Evolutionary conservation across 2,888 invertebrate species (phyloP).

Genomic region (Panzeria rudis): DNA sequence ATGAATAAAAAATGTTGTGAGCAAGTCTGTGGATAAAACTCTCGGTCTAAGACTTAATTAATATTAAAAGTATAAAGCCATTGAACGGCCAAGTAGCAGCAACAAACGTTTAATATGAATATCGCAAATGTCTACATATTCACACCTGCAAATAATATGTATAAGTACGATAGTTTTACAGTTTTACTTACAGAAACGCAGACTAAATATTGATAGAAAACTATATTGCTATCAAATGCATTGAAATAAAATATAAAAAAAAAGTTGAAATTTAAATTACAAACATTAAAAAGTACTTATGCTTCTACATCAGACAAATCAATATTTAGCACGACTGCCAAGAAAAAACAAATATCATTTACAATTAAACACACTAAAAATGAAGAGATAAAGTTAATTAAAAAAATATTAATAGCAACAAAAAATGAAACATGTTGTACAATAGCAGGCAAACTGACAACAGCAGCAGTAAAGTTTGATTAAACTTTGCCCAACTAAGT

Average conservation of each 20-base stretch:
- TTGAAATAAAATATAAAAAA: conserved; percentile 6
- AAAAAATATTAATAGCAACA: background rate
- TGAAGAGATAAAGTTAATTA: background rate
- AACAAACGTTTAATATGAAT: background rate
- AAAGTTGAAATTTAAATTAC: background rate
- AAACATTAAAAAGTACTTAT: conserved; percentile 27
- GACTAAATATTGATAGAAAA: conserved; percentile 35
- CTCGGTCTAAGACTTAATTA: conserved; percentile 4
- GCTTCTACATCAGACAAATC: background rate
- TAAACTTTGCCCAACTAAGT: background rate
- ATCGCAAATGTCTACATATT: conserved; percentile 26
- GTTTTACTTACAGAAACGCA: conserved; percentile 2
- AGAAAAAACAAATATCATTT: conserved; percentile 49
- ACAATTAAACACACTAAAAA: background rate
- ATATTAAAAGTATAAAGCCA: conserved; percentile 39
- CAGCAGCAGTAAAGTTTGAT: background rate
- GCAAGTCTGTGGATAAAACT: background rate
- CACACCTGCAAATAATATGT: conserved; percentile 52
- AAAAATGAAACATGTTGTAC: background rate
- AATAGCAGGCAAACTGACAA: background rate
- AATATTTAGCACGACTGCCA: conserved; percentile 15
- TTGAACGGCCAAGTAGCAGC: conserved; percentile 45
- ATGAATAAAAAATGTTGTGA: background rate
- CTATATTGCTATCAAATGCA: background rate
- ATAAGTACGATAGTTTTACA: conserved; percentile 4